Evolutionary conservation across 2,113 vertebrate genomes (phyloP).

Genomic region (Psammodynastes pulverulentus): DNA sequence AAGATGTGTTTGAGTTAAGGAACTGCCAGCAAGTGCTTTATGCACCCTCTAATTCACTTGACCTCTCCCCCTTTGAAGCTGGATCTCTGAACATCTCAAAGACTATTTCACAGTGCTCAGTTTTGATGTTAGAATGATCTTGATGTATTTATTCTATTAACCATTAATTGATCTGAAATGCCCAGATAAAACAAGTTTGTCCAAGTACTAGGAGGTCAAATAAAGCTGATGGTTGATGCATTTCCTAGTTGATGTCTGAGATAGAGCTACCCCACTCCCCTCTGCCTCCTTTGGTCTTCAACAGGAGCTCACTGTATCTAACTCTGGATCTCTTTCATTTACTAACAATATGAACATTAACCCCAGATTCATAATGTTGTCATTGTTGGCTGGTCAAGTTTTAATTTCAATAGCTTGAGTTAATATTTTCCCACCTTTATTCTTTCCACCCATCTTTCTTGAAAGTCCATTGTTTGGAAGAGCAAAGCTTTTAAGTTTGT

Average conservation of each 20-base stretch:
- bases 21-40: background rate
- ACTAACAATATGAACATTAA: background rate
- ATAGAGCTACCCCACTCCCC: accelerated
- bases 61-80: background rate
- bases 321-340: background rate
- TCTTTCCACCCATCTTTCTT: background rate
- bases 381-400: background rate
- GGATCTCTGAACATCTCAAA: background rate
- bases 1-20: background rate
- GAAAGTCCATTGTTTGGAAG: background rate
- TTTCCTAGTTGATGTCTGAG: background rate
- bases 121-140: background rate
- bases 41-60: background rate
- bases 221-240: background rate
- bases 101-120: background rate
- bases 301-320: background rate
- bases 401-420: background rate
- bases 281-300: background rate
- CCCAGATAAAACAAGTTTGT: background rate
- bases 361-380: background rate
- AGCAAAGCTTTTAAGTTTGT: background rate
- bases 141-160: background rate
- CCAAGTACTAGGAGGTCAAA: background rate
- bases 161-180: background rate
- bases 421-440: background rate